phyloP scores from a whole-genome alignment of 2,113 vertebrate genomes.

The Platysteira castanea region DNA sequence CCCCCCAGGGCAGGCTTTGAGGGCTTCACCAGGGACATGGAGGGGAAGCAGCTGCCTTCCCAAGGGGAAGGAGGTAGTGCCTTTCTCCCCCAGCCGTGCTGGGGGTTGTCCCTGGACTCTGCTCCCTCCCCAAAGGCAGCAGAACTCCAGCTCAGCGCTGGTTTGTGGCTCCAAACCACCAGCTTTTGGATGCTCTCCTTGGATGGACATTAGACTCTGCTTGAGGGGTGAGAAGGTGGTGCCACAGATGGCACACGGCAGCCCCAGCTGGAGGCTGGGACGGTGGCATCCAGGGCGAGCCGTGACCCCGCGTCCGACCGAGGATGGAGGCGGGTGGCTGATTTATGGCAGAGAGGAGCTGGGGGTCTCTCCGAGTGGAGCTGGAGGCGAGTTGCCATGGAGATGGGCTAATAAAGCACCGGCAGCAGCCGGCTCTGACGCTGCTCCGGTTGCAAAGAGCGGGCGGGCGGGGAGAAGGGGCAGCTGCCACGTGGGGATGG shows the following conservation, averaged over 20 bases:
- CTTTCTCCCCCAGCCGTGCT: background rate
- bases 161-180: background rate
- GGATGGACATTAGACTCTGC: too few relatives aligned
- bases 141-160: background rate
- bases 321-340: background rate
- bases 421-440: constrained; percentile 6
- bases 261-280: background rate
- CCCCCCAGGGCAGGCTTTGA: background rate
- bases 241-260: background rate
- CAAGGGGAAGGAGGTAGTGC: background rate
- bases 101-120: background rate
- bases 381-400: constrained; percentile 60
- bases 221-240: background rate
- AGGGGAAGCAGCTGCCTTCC: background rate
- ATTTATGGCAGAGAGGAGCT: constrained; percentile 4
- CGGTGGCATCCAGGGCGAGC: background rate
- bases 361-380: constrained; percentile 43
- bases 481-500: background rate
- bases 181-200: background rate
- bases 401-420: constrained; percentile 60
- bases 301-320: accelerated
- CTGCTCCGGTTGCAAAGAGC: background rate
- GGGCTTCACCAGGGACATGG: background rate
- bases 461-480: background rate
- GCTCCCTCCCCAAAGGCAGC: background rate